Percentiles rank a stretch among this genome's conserved stretches.
phyloP scores from a whole-genome alignment of 64 coral and sea anemone species.

The Cladopsammia gracilis region DNA sequence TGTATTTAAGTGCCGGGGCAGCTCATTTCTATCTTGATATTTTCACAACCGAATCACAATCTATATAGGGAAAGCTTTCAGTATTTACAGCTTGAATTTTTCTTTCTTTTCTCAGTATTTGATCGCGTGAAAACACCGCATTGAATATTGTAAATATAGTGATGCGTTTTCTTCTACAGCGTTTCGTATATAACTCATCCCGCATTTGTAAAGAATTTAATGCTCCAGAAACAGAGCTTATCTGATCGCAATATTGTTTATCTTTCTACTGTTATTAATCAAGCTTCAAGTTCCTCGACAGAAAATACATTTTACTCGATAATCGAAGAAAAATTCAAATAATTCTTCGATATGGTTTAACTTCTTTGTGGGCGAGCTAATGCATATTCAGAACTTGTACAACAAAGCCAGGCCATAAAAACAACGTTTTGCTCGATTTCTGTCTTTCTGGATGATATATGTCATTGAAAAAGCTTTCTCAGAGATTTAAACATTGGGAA shows the following conservation, averaged over 20 bases:
- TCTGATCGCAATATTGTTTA: conserved; percentile 7
- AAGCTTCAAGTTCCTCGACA: background rate
- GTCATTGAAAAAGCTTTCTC: background rate
- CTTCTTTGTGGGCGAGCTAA: conserved; percentile 86
- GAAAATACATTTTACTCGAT: background rate
- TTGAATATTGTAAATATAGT: conserved; percentile 32
- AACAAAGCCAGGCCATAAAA: conserved; percentile 46
- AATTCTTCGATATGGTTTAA: conserved; percentile 60
- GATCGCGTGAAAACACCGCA: conserved; percentile 2
- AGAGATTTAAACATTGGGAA: background rate
- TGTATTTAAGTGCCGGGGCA: background rate
- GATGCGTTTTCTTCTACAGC: background rate
- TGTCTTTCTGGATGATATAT: background rate
- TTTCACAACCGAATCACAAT: background rate
- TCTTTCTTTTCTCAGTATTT: background rate
- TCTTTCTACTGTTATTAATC: background rate
- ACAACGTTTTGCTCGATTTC: conserved; percentile 31
- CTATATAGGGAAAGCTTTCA: background rate
- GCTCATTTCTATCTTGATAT: background rate
- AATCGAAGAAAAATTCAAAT: conserved; percentile 58
- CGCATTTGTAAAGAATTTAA: background rate
- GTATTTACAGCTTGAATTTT: background rate
- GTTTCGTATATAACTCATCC: background rate
- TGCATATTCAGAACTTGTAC: conserved; percentile 86
- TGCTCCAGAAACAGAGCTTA: background rate